phyloP scores from a whole-genome alignment of 2,888 invertebrate species.

The Periphyllus acericola region DNA sequence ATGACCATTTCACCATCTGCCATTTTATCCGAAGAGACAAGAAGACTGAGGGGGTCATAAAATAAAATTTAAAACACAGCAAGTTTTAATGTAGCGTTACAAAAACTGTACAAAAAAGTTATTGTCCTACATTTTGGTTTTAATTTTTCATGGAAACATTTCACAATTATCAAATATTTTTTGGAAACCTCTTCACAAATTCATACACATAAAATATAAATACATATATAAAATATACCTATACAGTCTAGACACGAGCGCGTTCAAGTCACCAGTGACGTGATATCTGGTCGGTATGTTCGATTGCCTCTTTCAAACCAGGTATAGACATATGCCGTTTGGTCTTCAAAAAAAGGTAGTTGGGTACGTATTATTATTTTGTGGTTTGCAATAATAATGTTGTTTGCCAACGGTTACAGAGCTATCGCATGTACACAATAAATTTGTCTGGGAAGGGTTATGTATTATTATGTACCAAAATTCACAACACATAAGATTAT shows the following conservation, averaged over 20 bases:
- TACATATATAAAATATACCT: not conserved
- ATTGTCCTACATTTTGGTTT: not conserved
- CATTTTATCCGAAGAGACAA: conserved; percentile 17
- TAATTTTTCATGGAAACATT: not conserved
- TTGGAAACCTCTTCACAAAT: not conserved
- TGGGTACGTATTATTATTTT: not conserved
- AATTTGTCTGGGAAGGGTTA: not conserved
- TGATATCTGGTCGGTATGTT: conserved; percentile 28
- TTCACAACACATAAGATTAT: not conserved
- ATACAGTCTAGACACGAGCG: not conserved
- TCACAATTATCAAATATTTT: not conserved
- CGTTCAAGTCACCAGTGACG: conserved; percentile 22
- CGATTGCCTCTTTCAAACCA: not conserved
- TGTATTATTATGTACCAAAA: not conserved
- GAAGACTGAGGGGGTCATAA: not conserved
- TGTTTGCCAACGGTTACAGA: not conserved
- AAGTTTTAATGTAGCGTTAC: not conserved
- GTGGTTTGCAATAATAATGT: not conserved
- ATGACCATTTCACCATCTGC: conserved; percentile 48
- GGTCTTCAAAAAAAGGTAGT: not conserved
- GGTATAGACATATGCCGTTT: not conserved
- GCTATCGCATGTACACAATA: not conserved
- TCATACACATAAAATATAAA: not conserved
- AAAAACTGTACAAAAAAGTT: not conserved
- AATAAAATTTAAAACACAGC: not conserved